Percentiles rank a stretch among this genome's conserved stretches.
Evolutionary conservation across 1,140 invertebrate species (phyloP).

Genomic region (Temnothorax longispinosus): DNA sequence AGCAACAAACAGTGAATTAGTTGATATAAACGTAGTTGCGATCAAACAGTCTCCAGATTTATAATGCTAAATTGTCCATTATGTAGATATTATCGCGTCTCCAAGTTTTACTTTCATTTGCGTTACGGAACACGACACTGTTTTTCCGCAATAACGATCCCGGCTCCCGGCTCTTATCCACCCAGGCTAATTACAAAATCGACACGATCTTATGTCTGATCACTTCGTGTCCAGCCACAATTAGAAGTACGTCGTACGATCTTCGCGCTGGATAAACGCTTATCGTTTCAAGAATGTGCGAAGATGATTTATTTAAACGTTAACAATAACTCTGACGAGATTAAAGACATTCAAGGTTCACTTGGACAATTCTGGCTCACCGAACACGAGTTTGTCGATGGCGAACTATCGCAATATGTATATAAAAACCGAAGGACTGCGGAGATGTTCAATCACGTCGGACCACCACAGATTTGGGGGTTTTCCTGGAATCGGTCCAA

Average conservation of each 20-base stretch:
- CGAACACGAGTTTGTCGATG: conserved; percentile 36
- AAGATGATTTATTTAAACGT: not conserved
- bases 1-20: not conserved
- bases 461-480: conserved; percentile 61
- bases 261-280: not conserved
- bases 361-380: conserved; percentile 8
- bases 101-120: not conserved
- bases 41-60: not conserved
- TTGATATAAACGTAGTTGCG: not conserved
- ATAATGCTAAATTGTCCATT: conserved; percentile 2
- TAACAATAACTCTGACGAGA: not conserved
- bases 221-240: not conserved
- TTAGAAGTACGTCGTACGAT: conserved; percentile 12
- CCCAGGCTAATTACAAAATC: conserved; percentile 32
- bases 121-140: not conserved
- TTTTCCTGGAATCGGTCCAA: conserved; percentile 68
- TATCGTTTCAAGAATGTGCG: not conserved
- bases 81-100: conserved; percentile 3
- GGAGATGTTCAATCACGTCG: conserved; percentile 61
- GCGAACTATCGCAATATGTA: conserved; percentile 33
- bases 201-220: conserved; percentile 2
- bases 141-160: not conserved
- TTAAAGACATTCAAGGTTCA: not conserved
- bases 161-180: not conserved
- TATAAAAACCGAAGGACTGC: conserved; percentile 43